Base-by-base conservation (phyloP, 1,140 invertebrate genomes). In the Apolygus lucorum region DNA sequence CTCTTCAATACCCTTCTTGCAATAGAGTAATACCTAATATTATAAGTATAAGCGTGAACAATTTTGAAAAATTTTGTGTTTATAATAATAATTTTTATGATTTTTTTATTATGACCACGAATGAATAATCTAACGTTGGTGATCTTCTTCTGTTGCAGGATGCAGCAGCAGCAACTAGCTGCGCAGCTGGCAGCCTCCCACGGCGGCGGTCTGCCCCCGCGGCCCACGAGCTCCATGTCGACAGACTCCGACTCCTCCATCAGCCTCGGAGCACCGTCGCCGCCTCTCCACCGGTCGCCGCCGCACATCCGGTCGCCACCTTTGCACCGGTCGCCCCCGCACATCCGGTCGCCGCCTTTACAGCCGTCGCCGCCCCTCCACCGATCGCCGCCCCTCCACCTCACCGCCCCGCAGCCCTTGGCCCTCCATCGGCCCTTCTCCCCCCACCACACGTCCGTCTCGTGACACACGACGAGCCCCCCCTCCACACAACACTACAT, bases 81-180 rank as follows among this genome's bases (percentile, higher is more conserved):
- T n/a, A 14, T 59, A 59, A 59, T 4, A 59, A 11, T 59, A 49
- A 49, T 49, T 49, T 49, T 11, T 17, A 11, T 49, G 17, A 49
- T 49, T 8, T 49, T 11, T 17, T 11, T 49, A 49, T 11, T 11
- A 8, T 17, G 8, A 49, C 17, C 17, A 11, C 8, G 34, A 49
- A 49, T 17, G 17, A 49, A 49, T 49, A 49, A 17, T 49, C 8
- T 11, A 8, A 49, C 8, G 34, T 11, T 8, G 8, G n/a, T 14
- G 8, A 54, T 28, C 59, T 2, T 26, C 64, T 29, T 11, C 26
- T 64, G 59, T 74, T 59, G 11, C 73, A 77, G 76, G 69, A 72
- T 78, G 74, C 76, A 78, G 73, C 76, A 77, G 64, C 76, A 77
- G 63, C 74, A 74, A 29, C 62, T 76, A 24, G 75, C 75, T 29